Base-by-base conservation (phyloP, 2,888 invertebrate species). In the Opisthograptis luteolata region DNA sequence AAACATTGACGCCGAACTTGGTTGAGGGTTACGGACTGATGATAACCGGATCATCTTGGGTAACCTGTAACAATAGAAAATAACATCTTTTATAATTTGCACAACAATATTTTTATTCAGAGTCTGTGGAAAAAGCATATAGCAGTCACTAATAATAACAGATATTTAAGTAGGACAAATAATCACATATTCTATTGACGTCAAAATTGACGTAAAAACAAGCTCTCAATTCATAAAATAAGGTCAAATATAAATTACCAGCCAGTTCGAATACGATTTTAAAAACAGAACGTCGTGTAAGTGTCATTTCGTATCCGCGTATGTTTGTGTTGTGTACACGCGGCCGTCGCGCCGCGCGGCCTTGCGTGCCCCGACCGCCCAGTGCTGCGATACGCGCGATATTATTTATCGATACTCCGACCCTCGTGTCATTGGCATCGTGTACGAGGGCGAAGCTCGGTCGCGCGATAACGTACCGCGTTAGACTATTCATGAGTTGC, bases 381-480 rank as follows among this genome's bases (percentile, higher is more conserved):
- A 87, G 87, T 86, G 88, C 58, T 84, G 87, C 60, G 82, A 78
- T 78, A 79, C 62, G 58, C 51, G 64, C 73, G 67, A 68, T 76
- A 73, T 68, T 70, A 68, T 71, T 53, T 88, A 87, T 89, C 88
- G 89, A 89, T 84, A 84, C 70, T 63, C 67, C 63, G 62, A 55
- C 79, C 79, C 76, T 74, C 73, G 79, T 87, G 89, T 89, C 89
- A 87, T 86, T 89, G 87, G 85, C 87, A 84, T 76, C 82, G 66
- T 82, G 84, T 87, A 87, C 82, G 76, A 70, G 76, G 75, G 74
- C 79, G 79, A 79, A 73, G 75, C 74, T 68, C 78, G 73, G 67
- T 61, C 68, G 70, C 49, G 36, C 73, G 85, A 85, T 86, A 85
- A 79, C 75, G 57, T 49, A 59, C 63, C 64, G 76, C 77, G 75